Conservation (phyloP, 1,140 invertebrate genomes). For the Scaptomyza pallida region DNA sequence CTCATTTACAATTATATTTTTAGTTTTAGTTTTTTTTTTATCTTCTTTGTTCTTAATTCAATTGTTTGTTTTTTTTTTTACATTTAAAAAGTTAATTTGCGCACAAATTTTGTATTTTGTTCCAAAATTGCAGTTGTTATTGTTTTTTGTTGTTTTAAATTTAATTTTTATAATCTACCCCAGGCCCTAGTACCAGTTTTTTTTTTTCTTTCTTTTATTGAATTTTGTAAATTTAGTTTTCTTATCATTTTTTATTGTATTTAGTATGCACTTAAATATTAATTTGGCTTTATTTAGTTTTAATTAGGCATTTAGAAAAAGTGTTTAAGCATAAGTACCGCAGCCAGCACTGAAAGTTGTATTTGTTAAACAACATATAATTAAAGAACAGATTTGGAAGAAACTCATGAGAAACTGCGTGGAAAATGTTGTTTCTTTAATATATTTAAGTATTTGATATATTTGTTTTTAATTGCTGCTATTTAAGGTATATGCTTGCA, state of each 20-base stretch:
- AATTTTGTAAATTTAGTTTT: slow-evolving; percentile 62
- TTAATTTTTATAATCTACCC: slow-evolving; percentile 69
- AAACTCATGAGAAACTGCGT: not conserved
- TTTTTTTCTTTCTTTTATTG: slow-evolving; percentile 23
- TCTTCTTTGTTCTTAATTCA: slow-evolving; percentile 13
- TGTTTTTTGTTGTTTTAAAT: slow-evolving; percentile 26
- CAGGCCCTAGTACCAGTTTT: slow-evolving; percentile 71
- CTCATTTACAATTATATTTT: slow-evolving; percentile 53
- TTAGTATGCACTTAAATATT: slow-evolving; percentile 66
- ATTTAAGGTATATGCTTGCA: slow-evolving; percentile 27
- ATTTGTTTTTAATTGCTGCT: slow-evolving; percentile 21
- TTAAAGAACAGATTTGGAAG: slow-evolving; percentile 6
- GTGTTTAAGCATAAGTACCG: slow-evolving; percentile 53
- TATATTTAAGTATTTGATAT: slow-evolving; percentile 13
- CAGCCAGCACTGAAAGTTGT: slow-evolving; percentile 40
- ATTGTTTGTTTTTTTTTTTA: slow-evolving; percentile 46
- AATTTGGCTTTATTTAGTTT: slow-evolving; percentile 71
- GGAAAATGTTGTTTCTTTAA: slow-evolving; percentile 2
- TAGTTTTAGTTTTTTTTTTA: slow-evolving; percentile 12
- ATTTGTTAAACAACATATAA: slow-evolving; percentile 14
- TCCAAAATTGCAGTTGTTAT: slow-evolving; percentile 48
- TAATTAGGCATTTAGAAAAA: slow-evolving; percentile 28
- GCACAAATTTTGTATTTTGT: slow-evolving; percentile 58
- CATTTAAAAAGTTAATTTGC: slow-evolving; percentile 66
- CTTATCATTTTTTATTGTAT: slow-evolving; percentile 32